Evolutionary conservation across 2,888 invertebrate species (phyloP).

Genomic region (Ommatoiulus sabulosus): DNA sequence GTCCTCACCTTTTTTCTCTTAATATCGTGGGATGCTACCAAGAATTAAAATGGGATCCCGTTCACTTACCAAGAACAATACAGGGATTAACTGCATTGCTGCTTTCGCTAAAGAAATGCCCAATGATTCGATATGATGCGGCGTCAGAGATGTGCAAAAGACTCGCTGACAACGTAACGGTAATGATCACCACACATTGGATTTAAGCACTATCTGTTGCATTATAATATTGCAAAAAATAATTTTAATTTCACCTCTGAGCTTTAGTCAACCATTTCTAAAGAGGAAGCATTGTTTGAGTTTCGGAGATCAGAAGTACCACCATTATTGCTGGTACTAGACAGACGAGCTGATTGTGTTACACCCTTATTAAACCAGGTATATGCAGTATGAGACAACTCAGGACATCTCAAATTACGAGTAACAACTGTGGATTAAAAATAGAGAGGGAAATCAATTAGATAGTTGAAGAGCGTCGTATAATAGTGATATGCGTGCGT

Average conservation of each 20-base stretch:
- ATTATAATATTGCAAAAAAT: not conserved
- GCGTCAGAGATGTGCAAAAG: conserved; percentile 87
- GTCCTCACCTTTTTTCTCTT: conserved; percentile 85
- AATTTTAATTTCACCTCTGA: not conserved
- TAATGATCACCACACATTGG: no score
- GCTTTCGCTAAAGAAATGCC: conserved; percentile 90
- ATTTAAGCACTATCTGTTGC: not conserved
- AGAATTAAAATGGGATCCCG: conserved; percentile 77
- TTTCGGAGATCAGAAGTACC: conserved; percentile 79
- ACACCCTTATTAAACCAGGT: conserved; percentile 94
- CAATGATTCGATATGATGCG: conserved; percentile 87
- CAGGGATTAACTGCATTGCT: conserved; percentile 88
- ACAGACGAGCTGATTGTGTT: conserved; percentile 93
- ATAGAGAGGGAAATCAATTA: no score
- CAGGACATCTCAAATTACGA: no score
- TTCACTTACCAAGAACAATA: conserved; percentile 80
- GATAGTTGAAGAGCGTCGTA: no score
- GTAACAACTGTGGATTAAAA: no score
- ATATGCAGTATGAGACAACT: conserved; percentile 48
- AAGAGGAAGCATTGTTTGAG: conserved; percentile 89
- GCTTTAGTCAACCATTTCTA: conserved; percentile 79
- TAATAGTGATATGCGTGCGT: no score
- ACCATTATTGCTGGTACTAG: conserved; percentile 88
- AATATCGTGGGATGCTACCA: conserved; percentile 69
- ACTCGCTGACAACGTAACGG: conserved; percentile 84